phyloP scores from a whole-genome alignment of 2,113 vertebrate genomes.

The Cheilinus undulatus region DNA sequence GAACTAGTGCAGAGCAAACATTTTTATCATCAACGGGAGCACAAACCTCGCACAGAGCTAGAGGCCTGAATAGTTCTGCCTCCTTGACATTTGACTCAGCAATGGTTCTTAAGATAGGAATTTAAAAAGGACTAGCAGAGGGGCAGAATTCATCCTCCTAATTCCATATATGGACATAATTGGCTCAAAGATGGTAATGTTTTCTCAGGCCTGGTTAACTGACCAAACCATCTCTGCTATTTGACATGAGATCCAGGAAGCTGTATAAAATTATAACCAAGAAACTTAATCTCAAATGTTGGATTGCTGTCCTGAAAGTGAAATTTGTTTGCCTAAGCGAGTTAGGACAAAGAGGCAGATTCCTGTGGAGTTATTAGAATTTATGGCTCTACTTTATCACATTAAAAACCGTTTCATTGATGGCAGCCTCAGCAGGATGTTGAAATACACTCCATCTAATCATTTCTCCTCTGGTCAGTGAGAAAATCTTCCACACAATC shows the following conservation, averaged over 20 bases:
- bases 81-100: not conserved
- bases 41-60: not conserved
- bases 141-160: slow-evolving; percentile 10
- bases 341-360: slow-evolving; percentile 16
- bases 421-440: slow-evolving; percentile 22
- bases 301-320: not conserved
- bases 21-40: not conserved
- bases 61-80: slow-evolving; percentile 2
- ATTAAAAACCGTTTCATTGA: slow-evolving; percentile 40
- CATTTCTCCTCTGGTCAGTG: slow-evolving; percentile 26
- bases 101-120: slow-evolving; percentile 2
- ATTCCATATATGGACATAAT: slow-evolving; percentile 22
- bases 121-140: not conserved
- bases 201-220: not conserved
- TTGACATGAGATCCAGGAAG: slow-evolving; percentile 42
- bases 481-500: slow-evolving; percentile 25
- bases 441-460: slow-evolving; percentile 29
- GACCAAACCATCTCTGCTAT: slow-evolving; percentile 33
- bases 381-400: slow-evolving; percentile 25
- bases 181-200: slow-evolving; percentile 4
- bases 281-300: slow-evolving; percentile 10
- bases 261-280: slow-evolving; percentile 51
- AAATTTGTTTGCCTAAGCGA: not conserved
- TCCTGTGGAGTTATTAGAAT: slow-evolving; percentile 34
- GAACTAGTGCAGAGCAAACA: slow-evolving; percentile 17